Percentiles rank a stretch among this genome's conserved stretches.
phyloP scores from a whole-genome alignment of 2,113 vertebrate genomes.

The Callochromis pleurospilus region DNA sequence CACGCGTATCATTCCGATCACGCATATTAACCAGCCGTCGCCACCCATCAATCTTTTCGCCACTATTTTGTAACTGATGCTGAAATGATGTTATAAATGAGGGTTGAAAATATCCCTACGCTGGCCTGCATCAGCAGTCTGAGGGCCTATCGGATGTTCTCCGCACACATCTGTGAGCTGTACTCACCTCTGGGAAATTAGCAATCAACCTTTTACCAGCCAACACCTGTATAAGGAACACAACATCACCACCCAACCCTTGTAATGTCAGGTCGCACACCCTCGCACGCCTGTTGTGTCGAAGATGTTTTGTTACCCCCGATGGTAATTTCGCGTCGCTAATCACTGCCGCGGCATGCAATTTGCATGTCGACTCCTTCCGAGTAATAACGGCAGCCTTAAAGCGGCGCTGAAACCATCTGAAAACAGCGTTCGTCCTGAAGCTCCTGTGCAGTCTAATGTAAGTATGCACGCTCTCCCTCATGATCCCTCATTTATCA shows the following conservation, averaged over 20 bases:
- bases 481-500: conserved; percentile 74
- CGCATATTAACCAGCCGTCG: conserved; percentile 49
- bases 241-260: neutral
- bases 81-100: conserved; percentile 56
- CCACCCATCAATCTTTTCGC: conserved; percentile 59
- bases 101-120: conserved; percentile 46
- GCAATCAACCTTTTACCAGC: conserved; percentile 59
- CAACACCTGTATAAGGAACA: conserved; percentile 53
- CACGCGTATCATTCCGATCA: conserved; percentile 48
- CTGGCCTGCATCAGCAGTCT: conserved; percentile 34
- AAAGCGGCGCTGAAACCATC: neutral
- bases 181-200: conserved; percentile 62
- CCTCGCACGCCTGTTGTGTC: neutral
- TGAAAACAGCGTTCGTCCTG: neutral
- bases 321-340: conserved; percentile 32
- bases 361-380: conserved; percentile 28
- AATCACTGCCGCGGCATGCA: conserved; percentile 30
- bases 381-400: neutral
- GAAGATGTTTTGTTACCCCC: conserved; percentile 31
- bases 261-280: conserved; percentile 43
- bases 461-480: conserved; percentile 63
- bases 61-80: conserved; percentile 55
- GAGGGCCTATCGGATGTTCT: conserved; percentile 39
- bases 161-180: conserved; percentile 39
- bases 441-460: conserved; percentile 57